Conservation (phyloP, 1,140 invertebrate species). For the Drosophila melanogaster region Release_6_plus_ISO1_MT NT_033777.3:18823001-18823500, state of each 20-base stretch:
- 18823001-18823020: constrained; percentile 43
- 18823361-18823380: neutral
- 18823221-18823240: too few species aligned
- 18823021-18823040: constrained; percentile 75
- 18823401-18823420: constrained; percentile 24
- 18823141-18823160: constrained; percentile 21
- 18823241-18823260: neutral
- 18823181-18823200: neutral
- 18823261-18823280: neutral
- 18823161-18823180: neutral
- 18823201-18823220: too few species aligned
- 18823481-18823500: constrained; percentile 54
- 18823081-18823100: constrained; percentile 23
- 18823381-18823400: neutral
- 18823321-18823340: too few species aligned
- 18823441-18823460: constrained; percentile 52
- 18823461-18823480: constrained; percentile 59
- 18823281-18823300: neutral
- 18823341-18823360: too few species aligned
- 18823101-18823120: constrained; percentile 8
- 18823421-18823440: constrained; percentile 39
- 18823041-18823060: constrained; percentile 66
- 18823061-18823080: neutral
- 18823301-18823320: too few species aligned
- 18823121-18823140: constrained; percentile 47